Evolutionary conservation across 2,888 invertebrate species (phyloP).

Genomic region (Calliopum simillimum): DNA sequence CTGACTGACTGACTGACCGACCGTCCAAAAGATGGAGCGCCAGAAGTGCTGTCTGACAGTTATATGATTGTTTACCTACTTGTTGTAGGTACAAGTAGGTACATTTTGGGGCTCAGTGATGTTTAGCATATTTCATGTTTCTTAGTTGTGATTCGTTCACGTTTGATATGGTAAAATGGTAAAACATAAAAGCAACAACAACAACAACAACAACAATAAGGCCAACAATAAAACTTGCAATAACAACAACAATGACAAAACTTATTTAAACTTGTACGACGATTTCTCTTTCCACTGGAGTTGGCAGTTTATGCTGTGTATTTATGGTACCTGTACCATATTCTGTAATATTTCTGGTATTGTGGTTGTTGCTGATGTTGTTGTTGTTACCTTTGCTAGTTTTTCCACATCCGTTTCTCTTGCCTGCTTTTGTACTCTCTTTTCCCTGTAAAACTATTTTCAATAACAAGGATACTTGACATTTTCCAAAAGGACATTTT

Average conservation of each 20-base stretch:
- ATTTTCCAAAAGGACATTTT: constrained; percentile 42
- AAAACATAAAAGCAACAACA: neutral
- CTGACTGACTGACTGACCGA: constrained; percentile 7
- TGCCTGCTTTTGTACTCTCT: constrained; percentile 38
- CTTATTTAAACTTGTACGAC: constrained; percentile 31
- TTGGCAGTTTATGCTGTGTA: too few relatives aligned
- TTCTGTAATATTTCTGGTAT: neutral
- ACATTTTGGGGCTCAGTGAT: neutral
- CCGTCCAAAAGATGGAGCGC: neutral
- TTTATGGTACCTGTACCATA: neutral
- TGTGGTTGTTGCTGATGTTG: constrained; percentile 41
- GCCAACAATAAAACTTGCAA: neutral
- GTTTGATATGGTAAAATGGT: constrained; percentile 30
- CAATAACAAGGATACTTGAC: constrained; percentile 40
- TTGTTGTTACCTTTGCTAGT: constrained; percentile 11
- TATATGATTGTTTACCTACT: constrained; percentile 35
- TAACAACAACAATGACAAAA: constrained; percentile 23
- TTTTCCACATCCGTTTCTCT: constrained; percentile 29
- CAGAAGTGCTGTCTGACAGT: neutral
- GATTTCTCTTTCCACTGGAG: too few relatives aligned
- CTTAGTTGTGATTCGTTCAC: constrained; percentile 10
- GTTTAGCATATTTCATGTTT: constrained; percentile 25
- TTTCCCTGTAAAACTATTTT: constrained; percentile 32
- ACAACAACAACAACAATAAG: neutral
- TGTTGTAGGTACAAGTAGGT: constrained; percentile 27